Conservation (phyloP, 2,113 vertebrate genomes). For the Oenanthe oenanthe region DNA sequence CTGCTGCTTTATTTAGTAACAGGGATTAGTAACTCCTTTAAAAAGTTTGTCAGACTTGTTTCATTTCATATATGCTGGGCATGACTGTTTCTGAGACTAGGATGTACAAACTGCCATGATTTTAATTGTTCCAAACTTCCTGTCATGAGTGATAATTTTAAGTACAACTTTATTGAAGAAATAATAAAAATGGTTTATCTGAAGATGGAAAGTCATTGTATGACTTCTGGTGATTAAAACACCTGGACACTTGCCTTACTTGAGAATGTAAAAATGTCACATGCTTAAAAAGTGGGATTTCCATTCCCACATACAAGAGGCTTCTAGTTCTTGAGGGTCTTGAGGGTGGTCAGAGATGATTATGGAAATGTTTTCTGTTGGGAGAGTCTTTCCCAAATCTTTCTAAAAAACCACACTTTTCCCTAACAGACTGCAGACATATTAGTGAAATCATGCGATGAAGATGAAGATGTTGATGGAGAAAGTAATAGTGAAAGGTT, state of each 20-base stretch:
- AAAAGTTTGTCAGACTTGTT: constrained; percentile 32
- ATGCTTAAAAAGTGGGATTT: not conserved
- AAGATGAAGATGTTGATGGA: constrained; percentile 81
- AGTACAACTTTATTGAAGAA: not conserved
- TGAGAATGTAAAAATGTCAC: not conserved
- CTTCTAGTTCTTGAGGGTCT: not conserved
- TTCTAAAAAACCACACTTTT: constrained; percentile 2
- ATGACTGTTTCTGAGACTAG: not conserved
- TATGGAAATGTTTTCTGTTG: not conserved
- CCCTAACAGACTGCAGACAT: constrained; percentile 69
- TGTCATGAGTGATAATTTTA: not conserved
- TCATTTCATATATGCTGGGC: not conserved
- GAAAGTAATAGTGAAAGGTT: constrained; percentile 87
- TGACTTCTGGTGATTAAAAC: not conserved
- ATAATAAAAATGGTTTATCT: not conserved
- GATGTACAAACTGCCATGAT: not conserved
- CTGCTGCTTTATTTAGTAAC: constrained; percentile 58
- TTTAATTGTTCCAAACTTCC: not conserved
- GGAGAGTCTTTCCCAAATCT: not conserved
- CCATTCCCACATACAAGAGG: not conserved
- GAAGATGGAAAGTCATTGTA: not conserved
- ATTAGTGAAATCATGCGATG: constrained; percentile 80
- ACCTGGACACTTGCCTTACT: not conserved
- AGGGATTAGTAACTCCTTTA: constrained; percentile 51
- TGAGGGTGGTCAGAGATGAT: not conserved